These are phyloP conservation scores for Chaetorhynchus papuensis DNA, from an alignment of 2,113 vertebrate species.

Conservation along the genomic window DNA sequence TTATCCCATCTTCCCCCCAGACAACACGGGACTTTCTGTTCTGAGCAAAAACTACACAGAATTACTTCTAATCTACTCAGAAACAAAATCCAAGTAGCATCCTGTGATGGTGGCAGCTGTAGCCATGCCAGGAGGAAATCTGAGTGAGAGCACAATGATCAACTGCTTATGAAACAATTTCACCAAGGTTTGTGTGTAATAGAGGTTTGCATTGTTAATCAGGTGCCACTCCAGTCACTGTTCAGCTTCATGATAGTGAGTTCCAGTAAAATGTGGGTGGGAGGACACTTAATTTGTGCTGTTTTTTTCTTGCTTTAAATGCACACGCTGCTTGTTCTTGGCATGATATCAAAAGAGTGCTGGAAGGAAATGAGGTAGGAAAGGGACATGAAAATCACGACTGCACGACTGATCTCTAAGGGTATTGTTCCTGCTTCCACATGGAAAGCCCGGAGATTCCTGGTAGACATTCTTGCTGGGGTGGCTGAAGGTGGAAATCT, in stretches of 20 bases:
- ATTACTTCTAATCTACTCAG: background rate
- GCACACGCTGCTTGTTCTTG: conserved; percentile 32
- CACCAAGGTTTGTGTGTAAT: background rate
- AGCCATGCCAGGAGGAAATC: background rate
- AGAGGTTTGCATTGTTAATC: conserved; percentile 1
- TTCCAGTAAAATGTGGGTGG: conserved; percentile 39
- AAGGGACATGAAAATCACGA: conserved; percentile 9
- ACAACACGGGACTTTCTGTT: background rate
- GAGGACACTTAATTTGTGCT: conserved; percentile 24
- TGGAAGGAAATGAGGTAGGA: conserved; percentile 48
- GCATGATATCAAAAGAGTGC: conserved; percentile 19
- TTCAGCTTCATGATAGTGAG: background rate
- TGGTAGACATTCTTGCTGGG: background rate
- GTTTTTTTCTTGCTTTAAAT: background rate
- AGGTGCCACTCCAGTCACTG: background rate
- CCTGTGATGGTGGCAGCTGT: background rate
- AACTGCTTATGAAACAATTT: background rate
- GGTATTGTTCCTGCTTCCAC: background rate
- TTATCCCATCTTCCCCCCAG: background rate
- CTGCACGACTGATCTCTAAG: background rate
- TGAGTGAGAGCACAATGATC: background rate
- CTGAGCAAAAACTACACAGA: background rate
- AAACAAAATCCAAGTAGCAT: background rate
- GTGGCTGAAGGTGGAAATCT: background rate
- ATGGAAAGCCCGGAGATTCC: background rate